Evolutionary conservation across 2,888 invertebrate species (phyloP).

Genomic region (Hemaris fuciformis): DNA sequence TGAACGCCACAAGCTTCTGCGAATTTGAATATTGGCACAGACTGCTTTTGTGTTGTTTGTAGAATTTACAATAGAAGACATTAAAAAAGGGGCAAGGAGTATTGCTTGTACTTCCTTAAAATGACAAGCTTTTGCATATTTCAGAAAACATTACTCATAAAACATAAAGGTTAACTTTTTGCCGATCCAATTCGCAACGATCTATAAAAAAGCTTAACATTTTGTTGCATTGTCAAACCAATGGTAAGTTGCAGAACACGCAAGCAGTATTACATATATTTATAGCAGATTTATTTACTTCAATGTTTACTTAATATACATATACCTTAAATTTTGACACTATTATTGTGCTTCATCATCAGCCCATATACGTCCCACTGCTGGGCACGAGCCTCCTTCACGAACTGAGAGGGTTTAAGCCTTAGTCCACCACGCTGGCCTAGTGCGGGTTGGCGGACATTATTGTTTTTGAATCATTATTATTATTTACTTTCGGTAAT

Average conservation of each 20-base stretch:
- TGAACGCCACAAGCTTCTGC: slow-evolving; percentile 49
- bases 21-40: slow-evolving; percentile 67
- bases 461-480: too few relatives aligned
- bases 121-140: slow-evolving; percentile 45
- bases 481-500: too few relatives aligned
- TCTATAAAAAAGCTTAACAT: not conserved
- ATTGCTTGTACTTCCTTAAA: slow-evolving; percentile 38
- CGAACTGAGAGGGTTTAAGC: too few relatives aligned
- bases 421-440: too few relatives aligned
- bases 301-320: too few relatives aligned
- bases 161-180: slow-evolving; percentile 48
- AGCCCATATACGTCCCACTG: too few relatives aligned
- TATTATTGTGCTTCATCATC: too few relatives aligned
- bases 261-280: not conserved
- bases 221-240: not conserved
- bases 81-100: slow-evolving; percentile 45
- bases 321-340: too few relatives aligned
- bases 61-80: slow-evolving; percentile 27
- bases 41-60: slow-evolving; percentile 46
- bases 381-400: too few relatives aligned
- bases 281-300: too few relatives aligned
- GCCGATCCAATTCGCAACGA: slow-evolving; percentile 23
- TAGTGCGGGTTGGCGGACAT: too few relatives aligned
- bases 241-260: not conserved
- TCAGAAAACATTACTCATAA: slow-evolving; percentile 46